Evolutionary conservation across 2,888 invertebrate genomes (phyloP), one percentile per base, ranked within the genome.

Genomic region (Eupeodes luniger): DNA sequence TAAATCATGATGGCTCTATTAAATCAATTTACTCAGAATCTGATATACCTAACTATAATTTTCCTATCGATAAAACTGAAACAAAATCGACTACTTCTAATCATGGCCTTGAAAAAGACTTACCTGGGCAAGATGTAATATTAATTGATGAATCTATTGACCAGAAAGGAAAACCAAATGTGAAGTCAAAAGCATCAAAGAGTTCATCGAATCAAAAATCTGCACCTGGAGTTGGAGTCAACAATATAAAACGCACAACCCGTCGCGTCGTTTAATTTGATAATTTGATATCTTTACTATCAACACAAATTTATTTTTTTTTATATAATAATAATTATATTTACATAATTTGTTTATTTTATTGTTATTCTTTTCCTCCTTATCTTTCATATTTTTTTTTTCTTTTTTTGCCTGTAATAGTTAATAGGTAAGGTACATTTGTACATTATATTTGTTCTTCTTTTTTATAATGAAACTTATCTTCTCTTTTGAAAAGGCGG

Each of bases 1-100:
- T 51, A 51, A 12, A 59, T 59, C 59, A 14, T 34, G 59, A 59
- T 59, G 59, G 59, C 1, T 59, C 59, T 59, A 14, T 6, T 59
- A 59, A 14, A 59, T 34, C 59, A 5, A 14, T 59, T 5, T 59
- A 4, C 34, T 34, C 59, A 5, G 34, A 34, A 14, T 59, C 59
- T 34, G 59, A 59, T 12, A 59, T 59, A 5, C 27, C 57, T 11
- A 34, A 27, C 12, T 57, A 57, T 4, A 27, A 27, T 34, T 59
- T 34, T 59, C 19, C 5, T 5, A 14, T 12, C 2, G 59, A 14
- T 6, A 59, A 59, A 4, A 34, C 7, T 5, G 7, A 34, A 59
- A 34, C 10, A 1, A 12, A 59, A 6, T 59, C 51, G 12, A 7
- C 34, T 11, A 6, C 34, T 59, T 7, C 34, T 14, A 12, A 59